phyloP scores from a whole-genome alignment of 2,113 vertebrate species.

The Muscicapa adusta region DNA sequence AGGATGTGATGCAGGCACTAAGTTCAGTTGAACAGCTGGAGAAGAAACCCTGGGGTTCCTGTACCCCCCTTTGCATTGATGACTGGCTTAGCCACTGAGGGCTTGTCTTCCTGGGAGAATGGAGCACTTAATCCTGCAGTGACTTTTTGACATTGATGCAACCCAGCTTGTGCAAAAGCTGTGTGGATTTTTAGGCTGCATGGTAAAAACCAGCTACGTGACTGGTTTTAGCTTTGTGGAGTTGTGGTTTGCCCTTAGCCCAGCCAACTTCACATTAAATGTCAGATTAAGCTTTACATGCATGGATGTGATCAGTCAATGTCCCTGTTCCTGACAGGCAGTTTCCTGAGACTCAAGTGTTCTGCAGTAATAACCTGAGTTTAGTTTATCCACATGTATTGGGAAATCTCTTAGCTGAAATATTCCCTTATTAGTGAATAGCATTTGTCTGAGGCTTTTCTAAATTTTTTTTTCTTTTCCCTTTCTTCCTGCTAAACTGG shows the following conservation, averaged over 20 bases:
- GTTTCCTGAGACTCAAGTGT: slow-evolving; percentile 37
- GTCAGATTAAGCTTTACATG: neutral
- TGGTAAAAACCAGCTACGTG: neutral
- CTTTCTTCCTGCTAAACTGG: neutral
- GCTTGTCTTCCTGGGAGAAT: neutral
- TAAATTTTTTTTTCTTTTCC: neutral
- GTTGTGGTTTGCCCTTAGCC: slow-evolving; percentile 7
- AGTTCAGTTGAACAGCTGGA: neutral
- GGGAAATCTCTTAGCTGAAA: slow-evolving; percentile 1
- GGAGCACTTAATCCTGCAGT: neutral
- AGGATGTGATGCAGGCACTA: neutral
- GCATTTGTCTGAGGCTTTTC: neutral
- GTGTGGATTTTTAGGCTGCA: neutral
- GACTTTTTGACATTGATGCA: neutral
- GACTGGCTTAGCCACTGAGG: neutral
- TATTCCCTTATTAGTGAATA: neutral
- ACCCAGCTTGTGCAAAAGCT: neutral
- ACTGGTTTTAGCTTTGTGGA: neutral
- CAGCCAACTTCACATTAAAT: neutral
- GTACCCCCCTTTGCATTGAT: neutral
- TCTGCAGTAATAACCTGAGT: slow-evolving; percentile 15
- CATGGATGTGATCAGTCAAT: neutral
- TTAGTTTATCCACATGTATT: slow-evolving; percentile 13
- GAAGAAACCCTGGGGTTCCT: neutral
- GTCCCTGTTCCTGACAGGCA: neutral